A percentile compares a stretch with the other conserved stretches of the same genome.
These are phyloP conservation scores for Labroides dimidiatus DNA, from an alignment of 2,797 vertebrate species.

Conservation along the genomic window DNA sequence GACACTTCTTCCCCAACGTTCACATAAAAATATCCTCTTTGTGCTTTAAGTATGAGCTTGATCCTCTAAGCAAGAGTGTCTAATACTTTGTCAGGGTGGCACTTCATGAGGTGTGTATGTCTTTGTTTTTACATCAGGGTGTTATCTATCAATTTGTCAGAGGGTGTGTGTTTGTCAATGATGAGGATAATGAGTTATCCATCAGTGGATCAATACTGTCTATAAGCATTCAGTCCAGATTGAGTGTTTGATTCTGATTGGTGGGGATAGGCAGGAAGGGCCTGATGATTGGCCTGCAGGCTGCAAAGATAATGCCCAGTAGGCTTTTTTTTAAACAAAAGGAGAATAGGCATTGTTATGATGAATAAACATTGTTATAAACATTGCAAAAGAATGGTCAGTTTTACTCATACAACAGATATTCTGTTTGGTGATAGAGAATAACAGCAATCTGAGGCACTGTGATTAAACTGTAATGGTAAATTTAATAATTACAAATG, in stretches of 20 bases:
- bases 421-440: neutral
- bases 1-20: neutral
- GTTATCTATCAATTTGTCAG: conserved; percentile 23
- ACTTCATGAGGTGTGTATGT: neutral
- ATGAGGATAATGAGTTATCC: conserved; percentile 59
- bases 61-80: conserved; percentile 3
- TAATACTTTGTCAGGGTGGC: neutral
- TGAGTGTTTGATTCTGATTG: conserved; percentile 46
- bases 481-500: neutral
- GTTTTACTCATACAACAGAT: neutral
- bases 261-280: conserved; percentile 4
- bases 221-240: conserved; percentile 47
- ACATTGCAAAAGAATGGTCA: too few species aligned
- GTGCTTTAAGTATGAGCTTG: conserved; percentile 1
- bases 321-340: conserved; percentile 10
- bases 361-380: neutral
- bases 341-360: neutral
- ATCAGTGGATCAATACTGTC: conserved; percentile 57
- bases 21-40: conserved; percentile 30
- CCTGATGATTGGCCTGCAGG: conserved; percentile 22
- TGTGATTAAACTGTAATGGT: neutral
- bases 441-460: neutral
- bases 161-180: conserved; percentile 42
- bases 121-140: conserved; percentile 20
- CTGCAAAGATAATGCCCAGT: conserved; percentile 15